phyloP scores from a whole-genome alignment of 2,797 vertebrate genomes.

The Tiaroga cobitis region DNA sequence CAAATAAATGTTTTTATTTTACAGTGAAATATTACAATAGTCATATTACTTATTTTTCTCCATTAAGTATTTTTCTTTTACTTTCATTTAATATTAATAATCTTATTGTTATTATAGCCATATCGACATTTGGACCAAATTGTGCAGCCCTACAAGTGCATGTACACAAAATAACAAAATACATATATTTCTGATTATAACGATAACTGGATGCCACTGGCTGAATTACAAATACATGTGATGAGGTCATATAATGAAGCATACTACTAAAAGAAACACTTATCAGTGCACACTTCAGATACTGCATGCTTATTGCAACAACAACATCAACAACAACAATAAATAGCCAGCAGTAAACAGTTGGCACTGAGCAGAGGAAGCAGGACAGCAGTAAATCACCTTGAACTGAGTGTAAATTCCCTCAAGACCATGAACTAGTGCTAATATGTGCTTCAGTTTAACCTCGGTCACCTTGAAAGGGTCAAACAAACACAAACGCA shows the following conservation, averaged over 20 bases:
- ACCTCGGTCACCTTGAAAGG: constrained; percentile 49
- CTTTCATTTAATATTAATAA: no score
- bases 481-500: constrained; percentile 4
- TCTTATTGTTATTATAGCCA: not conserved
- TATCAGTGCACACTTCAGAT: not conserved
- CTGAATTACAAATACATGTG: not conserved
- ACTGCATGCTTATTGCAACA: not conserved
- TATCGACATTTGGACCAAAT: not conserved
- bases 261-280: not conserved
- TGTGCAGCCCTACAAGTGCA: not conserved
- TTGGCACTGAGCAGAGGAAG: not conserved
- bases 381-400: not conserved
- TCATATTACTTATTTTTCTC: no score
- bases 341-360: not conserved
- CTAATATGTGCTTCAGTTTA: not conserved
- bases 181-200: not conserved
- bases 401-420: not conserved
- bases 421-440: not conserved
- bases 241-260: not conserved
- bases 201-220: not conserved
- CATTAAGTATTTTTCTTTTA: no score
- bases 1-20: not conserved
- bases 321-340: not conserved
- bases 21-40: not conserved
- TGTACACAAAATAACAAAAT: not conserved